phyloP scores from a whole-genome alignment of 2,888 invertebrate species.

The Rotaria macrura region DNA sequence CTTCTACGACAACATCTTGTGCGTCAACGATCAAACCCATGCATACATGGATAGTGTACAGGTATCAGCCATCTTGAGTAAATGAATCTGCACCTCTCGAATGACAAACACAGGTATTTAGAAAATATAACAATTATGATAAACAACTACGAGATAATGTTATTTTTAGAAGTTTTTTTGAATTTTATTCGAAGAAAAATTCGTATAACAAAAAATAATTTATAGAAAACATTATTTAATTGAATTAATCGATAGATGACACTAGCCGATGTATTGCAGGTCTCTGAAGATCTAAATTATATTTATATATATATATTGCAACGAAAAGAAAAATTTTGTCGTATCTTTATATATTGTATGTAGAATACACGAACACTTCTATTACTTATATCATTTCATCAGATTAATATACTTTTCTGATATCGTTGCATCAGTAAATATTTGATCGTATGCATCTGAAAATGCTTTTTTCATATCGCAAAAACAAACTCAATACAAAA shows the following conservation, averaged over 20 bases:
- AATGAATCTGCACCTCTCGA: not conserved
- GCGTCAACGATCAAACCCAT: not conserved
- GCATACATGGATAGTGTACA: not conserved
- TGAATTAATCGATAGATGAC: not conserved
- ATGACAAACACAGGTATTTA: conserved; percentile 7
- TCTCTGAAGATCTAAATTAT: no score
- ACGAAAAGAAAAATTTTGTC: no score
- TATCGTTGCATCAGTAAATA: not conserved
- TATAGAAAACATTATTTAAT: not conserved
- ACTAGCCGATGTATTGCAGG: not conserved
- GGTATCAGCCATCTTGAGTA: not conserved
- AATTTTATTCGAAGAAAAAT: not conserved
- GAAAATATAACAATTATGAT: not conserved
- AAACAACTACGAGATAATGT: not conserved
- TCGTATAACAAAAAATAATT: not conserved
- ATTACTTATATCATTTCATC: not conserved
- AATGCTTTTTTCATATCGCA: not conserved
- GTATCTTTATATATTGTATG: no score
- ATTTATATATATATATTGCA: not conserved
- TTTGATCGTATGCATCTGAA: not conserved
- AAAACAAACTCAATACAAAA: not conserved
- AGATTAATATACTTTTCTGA: not conserved
- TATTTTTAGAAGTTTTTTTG: not conserved
- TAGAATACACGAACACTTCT: no score
- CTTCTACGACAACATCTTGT: not conserved